Evolutionary conservation across 2,888 invertebrate species (phyloP).

Genomic region (Parnassius orleans): DNA sequence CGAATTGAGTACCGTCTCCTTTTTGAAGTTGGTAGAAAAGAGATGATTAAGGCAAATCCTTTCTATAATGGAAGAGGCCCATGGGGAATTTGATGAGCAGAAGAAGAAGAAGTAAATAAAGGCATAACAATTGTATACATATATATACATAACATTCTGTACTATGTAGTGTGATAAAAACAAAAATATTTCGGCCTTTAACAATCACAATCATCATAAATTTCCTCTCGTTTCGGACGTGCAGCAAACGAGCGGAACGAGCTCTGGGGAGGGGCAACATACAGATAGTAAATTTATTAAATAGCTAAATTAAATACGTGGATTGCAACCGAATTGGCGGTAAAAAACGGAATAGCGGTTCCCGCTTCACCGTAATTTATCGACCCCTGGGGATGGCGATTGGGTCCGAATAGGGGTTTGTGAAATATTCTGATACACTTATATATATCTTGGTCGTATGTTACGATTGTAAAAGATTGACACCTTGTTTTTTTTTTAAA

Average conservation of each 20-base stretch:
- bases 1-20: no score
- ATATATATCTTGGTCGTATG: no score
- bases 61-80: no score
- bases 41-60: no score
- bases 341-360: conserved; percentile 39
- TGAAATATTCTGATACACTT: conserved; percentile 3
- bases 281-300: conserved; percentile 50
- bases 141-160: no score
- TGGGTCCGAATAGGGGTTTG: background rate
- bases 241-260: conserved; percentile 11
- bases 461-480: no score
- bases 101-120: no score
- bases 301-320: conserved; percentile 76
- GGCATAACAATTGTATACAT: no score
- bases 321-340: conserved; percentile 62
- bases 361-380: conserved; percentile 53
- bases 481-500: no score
- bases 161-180: background rate
- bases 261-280: conserved; percentile 32
- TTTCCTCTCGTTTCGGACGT: conserved; percentile 16
- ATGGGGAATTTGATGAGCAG: no score
- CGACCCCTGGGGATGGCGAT: conserved; percentile 39
- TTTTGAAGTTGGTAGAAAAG: no score
- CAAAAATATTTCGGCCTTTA: conserved; percentile 2
- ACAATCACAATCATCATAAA: conserved; percentile 22